Conservation (phyloP, 2,888 invertebrate species). For the Stegophylla sp. region DNA sequence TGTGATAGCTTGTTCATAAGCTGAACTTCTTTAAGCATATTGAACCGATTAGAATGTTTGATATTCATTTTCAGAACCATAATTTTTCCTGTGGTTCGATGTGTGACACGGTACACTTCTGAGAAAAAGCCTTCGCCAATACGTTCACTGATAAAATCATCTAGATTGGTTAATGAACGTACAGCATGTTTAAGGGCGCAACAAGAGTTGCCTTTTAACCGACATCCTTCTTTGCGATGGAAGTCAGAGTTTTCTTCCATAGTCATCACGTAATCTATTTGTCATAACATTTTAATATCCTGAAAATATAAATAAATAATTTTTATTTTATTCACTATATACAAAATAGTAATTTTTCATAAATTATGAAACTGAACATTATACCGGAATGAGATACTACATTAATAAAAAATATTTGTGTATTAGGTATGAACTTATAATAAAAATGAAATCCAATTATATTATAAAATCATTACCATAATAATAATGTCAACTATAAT, state of each 20-base stretch:
- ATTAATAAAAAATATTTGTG: too few species aligned
- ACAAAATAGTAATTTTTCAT: neutral
- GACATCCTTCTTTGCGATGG: slow-evolving; percentile 61
- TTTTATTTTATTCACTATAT: neutral
- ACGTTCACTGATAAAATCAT: slow-evolving; percentile 91
- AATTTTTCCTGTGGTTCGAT: slow-evolving; percentile 88
- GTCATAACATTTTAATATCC: slow-evolving; percentile 55
- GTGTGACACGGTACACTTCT: slow-evolving; percentile 94
- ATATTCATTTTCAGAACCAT: slow-evolving; percentile 98
- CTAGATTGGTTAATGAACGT: slow-evolving; percentile 86
- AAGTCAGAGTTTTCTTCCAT: slow-evolving; percentile 53
- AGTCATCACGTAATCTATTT: slow-evolving; percentile 46
- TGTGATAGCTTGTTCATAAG: slow-evolving; percentile 94
- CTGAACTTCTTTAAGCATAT: slow-evolving; percentile 96
- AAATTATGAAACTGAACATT: neutral
- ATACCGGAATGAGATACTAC: too few species aligned
- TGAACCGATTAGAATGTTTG: slow-evolving; percentile 89
- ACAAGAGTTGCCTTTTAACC: slow-evolving; percentile 79
- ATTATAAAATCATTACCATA: too few species aligned
- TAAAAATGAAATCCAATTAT: too few species aligned
- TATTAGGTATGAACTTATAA: too few species aligned
- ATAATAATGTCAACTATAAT: too few species aligned
- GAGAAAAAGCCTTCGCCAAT: slow-evolving; percentile 97
- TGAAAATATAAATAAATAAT: neutral
- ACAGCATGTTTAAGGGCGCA: slow-evolving; percentile 90